Evolutionary conservation across 2,888 invertebrate genomes (phyloP), one percentile per base, ranked within the genome.

Genomic region (Nycteola revayana): DNA sequence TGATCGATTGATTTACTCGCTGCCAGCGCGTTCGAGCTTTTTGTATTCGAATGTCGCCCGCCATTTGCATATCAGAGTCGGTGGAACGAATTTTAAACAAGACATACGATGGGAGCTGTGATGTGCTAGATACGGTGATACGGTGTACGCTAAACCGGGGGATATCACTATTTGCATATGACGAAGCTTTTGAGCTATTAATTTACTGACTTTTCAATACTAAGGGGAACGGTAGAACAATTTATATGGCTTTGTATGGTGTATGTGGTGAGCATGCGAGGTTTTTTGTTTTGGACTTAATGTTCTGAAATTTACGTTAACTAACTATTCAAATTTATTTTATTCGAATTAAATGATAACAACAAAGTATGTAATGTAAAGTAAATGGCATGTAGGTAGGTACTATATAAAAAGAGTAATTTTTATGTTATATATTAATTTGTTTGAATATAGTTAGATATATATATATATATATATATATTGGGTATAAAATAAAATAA

Each of bases 1-100:
- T 87, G 88, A 88, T 88, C 88, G 88, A 88, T 88, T 87, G 88
- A 87, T 87, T 86, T 87, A 88, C 84, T 87, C 85, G 78, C 85
- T 82, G 85, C 86, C 84, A 85, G 85, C 86, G 84, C 67, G 80
- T 75, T 77, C 83, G 75, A 86, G 84, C 86, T 88, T 88, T 88
- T 87, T 86, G 86, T 87, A 86, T 87, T 84, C 86, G 81, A 82
- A 75, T 84, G 85, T 85, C 85, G 81, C 80, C 58, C 66, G 67
- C 55, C 66, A 85, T 87, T 87, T 87, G 85, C 87, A 87, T 87
- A 86, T 81, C 80, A 63, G 68, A 72, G 66, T 72, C 68, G 65
- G 66, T 62, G 74, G 78, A 80, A 74, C 82, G 84, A 84, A 83
- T 83, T 78, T 84, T 75, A 80, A 85, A 79, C 71, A 75, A 75